phyloP scores from a whole-genome alignment of 2,113 vertebrate genomes.

The Cyanoderma ruficeps region DNA sequence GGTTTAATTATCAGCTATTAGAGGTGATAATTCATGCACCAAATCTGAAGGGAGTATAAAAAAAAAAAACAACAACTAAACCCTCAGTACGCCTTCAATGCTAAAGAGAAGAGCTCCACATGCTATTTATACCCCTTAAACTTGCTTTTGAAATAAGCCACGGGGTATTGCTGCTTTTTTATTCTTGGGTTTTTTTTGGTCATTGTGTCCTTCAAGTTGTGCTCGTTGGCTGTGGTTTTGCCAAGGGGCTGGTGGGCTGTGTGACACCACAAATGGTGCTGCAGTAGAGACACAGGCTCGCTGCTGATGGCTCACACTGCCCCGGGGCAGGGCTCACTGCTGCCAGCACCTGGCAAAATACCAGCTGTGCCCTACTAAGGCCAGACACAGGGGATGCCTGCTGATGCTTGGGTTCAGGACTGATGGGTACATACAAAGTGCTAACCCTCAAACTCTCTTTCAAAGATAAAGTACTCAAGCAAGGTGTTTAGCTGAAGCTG shows the following conservation, averaged over 20 bases:
- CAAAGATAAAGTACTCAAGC: not conserved
- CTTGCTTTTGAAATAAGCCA: not conserved
- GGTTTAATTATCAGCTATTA: constrained; percentile 74
- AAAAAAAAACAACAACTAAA: not conserved
- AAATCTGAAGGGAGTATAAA: constrained; percentile 29
- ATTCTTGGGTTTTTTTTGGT: too few relatives aligned
- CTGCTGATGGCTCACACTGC: not conserved
- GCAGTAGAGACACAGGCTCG: accelerated
- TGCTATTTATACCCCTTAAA: not conserved
- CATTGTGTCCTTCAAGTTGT: not conserved
- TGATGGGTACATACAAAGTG: not conserved
- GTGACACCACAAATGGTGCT: not conserved
- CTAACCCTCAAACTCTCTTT: not conserved
- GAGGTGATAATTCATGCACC: constrained; percentile 68
- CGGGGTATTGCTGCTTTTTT: not conserved
- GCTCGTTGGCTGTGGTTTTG: not conserved
- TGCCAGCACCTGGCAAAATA: not conserved
- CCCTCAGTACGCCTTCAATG: not conserved
- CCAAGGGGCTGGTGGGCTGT: not conserved
- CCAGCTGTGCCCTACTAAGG: accelerated
- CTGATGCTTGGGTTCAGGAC: not conserved
- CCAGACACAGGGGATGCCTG: not conserved
- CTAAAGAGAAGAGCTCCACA: not conserved
- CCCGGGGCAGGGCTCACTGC: not conserved
- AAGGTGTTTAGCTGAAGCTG: not conserved